Evolutionary conservation across 2,797 vertebrate genomes (phyloP).

Genomic region (Malacoctenus gilli): DNA sequence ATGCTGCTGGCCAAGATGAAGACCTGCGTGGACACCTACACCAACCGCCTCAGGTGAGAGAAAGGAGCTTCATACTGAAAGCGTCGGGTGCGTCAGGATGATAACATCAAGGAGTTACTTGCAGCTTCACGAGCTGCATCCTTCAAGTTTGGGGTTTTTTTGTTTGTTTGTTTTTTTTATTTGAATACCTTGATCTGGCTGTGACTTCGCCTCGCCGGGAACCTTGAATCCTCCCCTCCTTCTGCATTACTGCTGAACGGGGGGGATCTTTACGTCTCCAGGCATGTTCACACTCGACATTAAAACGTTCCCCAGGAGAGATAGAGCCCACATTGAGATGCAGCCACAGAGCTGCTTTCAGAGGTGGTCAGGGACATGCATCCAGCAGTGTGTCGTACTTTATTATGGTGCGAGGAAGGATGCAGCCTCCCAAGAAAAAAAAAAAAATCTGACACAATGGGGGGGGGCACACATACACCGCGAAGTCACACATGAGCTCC

Average conservation of each 20-base stretch:
- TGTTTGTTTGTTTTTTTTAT: too few species aligned
- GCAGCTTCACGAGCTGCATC: too few species aligned
- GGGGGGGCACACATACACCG: neutral
- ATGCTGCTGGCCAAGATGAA: slow-evolving; percentile 99
- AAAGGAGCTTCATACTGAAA: too few species aligned
- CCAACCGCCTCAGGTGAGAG: slow-evolving; percentile 93
- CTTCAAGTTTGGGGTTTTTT: too few species aligned
- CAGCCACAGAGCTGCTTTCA: slow-evolving; percentile 2
- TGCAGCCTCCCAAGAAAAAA: too few species aligned
- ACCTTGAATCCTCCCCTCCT: neutral
- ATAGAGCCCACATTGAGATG: slow-evolving; percentile 1
- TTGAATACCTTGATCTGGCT: slow-evolving; percentile 2
- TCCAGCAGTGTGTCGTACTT: slow-evolving; percentile 5
- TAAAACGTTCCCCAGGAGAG: slow-evolving; percentile 10
- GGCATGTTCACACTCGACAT: slow-evolving; percentile 2
- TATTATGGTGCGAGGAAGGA: neutral
- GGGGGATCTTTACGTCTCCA: slow-evolving; percentile 13
- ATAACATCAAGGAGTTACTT: too few species aligned
- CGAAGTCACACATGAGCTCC: neutral
- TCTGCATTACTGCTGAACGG: slow-evolving; percentile 6
- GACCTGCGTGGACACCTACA: slow-evolving; percentile 98
- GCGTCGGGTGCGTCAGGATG: too few species aligned
- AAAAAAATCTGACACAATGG: too few species aligned
- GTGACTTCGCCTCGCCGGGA: neutral
- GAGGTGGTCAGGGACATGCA: slow-evolving; percentile 6